Evolutionary conservation across 2,888 invertebrate genomes (phyloP).

Genomic region (Agriopis leucophaearia): DNA sequence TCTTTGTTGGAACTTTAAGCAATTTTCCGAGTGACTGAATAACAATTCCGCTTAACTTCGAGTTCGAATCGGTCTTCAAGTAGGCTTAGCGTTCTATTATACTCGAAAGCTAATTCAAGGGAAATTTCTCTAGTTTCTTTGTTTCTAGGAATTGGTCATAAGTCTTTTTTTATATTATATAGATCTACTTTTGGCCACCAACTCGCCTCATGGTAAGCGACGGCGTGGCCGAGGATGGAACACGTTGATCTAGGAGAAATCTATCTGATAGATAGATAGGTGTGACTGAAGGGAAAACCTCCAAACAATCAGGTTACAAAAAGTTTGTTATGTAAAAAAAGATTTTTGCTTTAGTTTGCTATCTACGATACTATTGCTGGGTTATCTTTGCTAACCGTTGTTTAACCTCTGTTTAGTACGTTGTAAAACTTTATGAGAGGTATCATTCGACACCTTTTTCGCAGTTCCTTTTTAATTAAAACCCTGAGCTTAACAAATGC

Average conservation of each 20-base stretch:
- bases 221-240: too few relatives aligned
- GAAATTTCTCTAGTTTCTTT: conserved; percentile 1
- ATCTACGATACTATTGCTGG: background rate
- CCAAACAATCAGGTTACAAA: background rate
- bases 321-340: too few relatives aligned
- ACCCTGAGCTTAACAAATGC: conserved; percentile 5
- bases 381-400: conserved; percentile 2
- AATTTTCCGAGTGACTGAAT: conserved; percentile 13
- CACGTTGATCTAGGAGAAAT: too few relatives aligned
- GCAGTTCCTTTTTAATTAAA: conserved; percentile 12
- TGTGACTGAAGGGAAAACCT: background rate
- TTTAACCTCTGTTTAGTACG: conserved; percentile 13
- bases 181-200: too few relatives aligned
- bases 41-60: conserved; percentile 8
- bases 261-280: too few relatives aligned
- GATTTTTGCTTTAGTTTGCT: background rate
- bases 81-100: background rate
- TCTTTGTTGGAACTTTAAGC: conserved; percentile 24
- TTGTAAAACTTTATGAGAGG: conserved; percentile 13
- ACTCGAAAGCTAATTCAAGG: conserved; percentile 3
- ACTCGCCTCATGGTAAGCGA: too few relatives aligned
- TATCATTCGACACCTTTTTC: conserved; percentile 3
- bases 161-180: too few relatives aligned
- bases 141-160: too few relatives aligned
- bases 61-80: conserved; percentile 1